Evolutionary conservation across 2,888 invertebrate genomes (phyloP), one percentile per base, ranked within the genome.

Genomic region (Meloe dianella): DNA sequence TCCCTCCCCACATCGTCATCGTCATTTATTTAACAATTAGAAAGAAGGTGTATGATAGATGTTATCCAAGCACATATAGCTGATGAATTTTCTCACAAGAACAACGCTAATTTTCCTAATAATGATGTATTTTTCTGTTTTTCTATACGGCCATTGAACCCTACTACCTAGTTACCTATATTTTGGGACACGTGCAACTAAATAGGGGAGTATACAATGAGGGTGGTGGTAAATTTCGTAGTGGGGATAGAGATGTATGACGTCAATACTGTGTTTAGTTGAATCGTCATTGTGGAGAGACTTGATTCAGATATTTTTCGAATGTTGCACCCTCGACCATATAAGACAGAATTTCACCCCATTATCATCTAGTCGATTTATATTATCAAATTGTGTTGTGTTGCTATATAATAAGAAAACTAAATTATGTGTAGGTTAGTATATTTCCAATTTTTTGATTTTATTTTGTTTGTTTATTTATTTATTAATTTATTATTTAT

Each of bases 101-200:
- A 38, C 38, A 1, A 32, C 12, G 32, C 10, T 14, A n/a, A 38
- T 38, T 14, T n/a, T 38, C n/a, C n/a, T n/a, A 38, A 38, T 38
- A 14, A 14, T 38, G 5, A 38, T 47, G 6, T 47, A 20, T 47
- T 47, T 47, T 9, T 47, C 54, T n/a, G 51, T 69, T 67, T 66
- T 71, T 62, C 58, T 69, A 69, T 71, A 60, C 71, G 79, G 74
- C 67, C 79, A 71, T 74, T 77, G 79, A 80, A 79, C 79, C 73
- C 73, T 69, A n/a, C 73, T 72, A 75, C 79, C 79, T 73, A 77
- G 77, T 79, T 78, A 79, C 80, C 79, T 78, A 78, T 76, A 78
- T 78, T 66, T 76, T 68, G 65, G 69, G 67, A 65, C 75, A 73
- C 76, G 75, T 74, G 75, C 71, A 65, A 62, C 58, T 47, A 60